Base-by-base conservation (phyloP, 2,888 invertebrate species). In the Lycia hirtaria region DNA sequence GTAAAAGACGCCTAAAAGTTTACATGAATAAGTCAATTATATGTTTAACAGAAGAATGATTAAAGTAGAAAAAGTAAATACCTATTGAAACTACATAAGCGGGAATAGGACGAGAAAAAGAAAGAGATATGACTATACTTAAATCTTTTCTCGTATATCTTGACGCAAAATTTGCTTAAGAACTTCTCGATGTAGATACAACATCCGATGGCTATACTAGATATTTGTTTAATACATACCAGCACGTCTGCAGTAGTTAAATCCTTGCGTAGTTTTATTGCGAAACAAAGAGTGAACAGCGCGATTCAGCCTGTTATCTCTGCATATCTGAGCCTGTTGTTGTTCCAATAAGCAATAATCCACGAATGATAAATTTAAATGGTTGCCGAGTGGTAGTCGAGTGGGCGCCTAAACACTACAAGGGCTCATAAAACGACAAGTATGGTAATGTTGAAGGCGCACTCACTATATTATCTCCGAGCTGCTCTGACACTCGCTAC, bases 371-470 rank as follows among this genome's bases (percentile, higher is more conserved):
- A 88, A 88, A 90, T 90, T 82, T 80, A 80, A 88, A 85, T 84
- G 77, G 82, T 83, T 76, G 74, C 75, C 73, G 76, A 76, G 74
- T 73, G 75, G 75, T 72, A 76, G 73, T 75, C 69, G 88, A 88
- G 91, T 91, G 90, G 90, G 89, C 82, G 90, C 90, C 85, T 89
- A 88, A 89, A 90, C 89, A 88, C 83, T 83, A 83, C 85, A 80
- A 83, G 82, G 75, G 80, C 83, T 83, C 88, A 87, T 90, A 90
- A 90, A 88, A 77, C 83, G 88, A 80, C 87, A 76, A 76, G 88
- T 88, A 91, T 90, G 91, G 84, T 88, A 89, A 91, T 91, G 79
- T 78, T 68, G 73, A 73, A 77, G 77, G 75, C 76, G 75, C 71
- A 75, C 77, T 80, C 78, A 71, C 73, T 80, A 81, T 80, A 78